Evolutionary conservation across 2,113 vertebrate species (phyloP).

Genomic region (Tor tambroides): DNA sequence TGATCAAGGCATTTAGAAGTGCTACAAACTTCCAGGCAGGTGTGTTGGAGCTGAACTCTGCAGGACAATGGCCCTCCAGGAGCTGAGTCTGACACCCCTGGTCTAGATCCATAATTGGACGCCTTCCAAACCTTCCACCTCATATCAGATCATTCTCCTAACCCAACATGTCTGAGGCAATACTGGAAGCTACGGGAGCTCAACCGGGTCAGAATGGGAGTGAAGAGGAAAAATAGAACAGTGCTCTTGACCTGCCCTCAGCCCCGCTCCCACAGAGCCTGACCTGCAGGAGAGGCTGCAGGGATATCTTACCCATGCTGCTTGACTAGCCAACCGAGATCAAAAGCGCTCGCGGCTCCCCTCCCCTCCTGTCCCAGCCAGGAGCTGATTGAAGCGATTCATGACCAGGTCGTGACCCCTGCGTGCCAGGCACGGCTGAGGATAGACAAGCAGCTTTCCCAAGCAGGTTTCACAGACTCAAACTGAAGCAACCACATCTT

Average conservation of each 20-base stretch:
- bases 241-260: constrained; percentile 59
- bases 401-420: constrained; percentile 57
- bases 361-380: constrained; percentile 47
- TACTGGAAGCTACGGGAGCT: constrained; percentile 24
- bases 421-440: constrained; percentile 53
- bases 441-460: constrained; percentile 53
- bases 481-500: constrained; percentile 1
- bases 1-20: background rate
- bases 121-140: background rate
- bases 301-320: constrained; percentile 51
- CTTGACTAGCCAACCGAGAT: constrained; percentile 58
- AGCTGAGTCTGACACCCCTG: background rate
- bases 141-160: background rate
- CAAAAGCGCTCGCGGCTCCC: constrained; percentile 50
- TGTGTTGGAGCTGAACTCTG: background rate
- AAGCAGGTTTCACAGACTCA: constrained; percentile 35
- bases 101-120: background rate
- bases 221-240: constrained; percentile 53
- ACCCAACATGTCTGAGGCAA: background rate
- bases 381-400: constrained; percentile 57
- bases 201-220: constrained; percentile 25
- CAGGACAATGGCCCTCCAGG: background rate
- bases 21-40: background rate
- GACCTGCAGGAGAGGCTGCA: constrained; percentile 45
- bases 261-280: constrained; percentile 39